Evolutionary conservation across 2,797 vertebrate species (phyloP).

Genomic region (Coranthus polyacanthus): DNA sequence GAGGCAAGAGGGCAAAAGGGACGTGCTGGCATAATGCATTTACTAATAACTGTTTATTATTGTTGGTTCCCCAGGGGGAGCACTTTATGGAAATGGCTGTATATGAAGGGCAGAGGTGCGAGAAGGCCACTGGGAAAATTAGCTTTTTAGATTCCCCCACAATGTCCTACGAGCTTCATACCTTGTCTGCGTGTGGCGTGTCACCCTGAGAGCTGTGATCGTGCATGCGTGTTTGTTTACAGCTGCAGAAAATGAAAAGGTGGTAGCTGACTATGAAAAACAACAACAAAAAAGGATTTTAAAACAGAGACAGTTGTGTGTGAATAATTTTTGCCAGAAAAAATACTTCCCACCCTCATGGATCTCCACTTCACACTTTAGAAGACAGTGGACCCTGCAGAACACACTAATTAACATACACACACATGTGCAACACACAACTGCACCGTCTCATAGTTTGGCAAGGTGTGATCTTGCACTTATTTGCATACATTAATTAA

Average conservation of each 20-base stretch:
- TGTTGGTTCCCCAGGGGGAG: conserved; percentile 79
- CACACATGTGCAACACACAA: conserved; percentile 29
- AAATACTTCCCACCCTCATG: conserved; percentile 61
- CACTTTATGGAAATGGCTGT: conserved; percentile 83
- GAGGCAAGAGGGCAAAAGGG: conserved; percentile 78
- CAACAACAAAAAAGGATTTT: conserved; percentile 6
- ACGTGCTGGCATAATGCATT: conserved; percentile 83
- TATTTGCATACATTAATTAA: conserved; percentile 80
- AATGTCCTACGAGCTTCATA: conserved; percentile 58
- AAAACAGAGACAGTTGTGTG: conserved; percentile 16
- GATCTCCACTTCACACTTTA: conserved; percentile 87
- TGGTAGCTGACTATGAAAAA: conserved; percentile 11
- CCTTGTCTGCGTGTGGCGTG: conserved; percentile 41
- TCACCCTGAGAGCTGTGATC: conserved; percentile 56
- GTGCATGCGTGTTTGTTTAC: conserved; percentile 48
- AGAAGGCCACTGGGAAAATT: conserved; percentile 76
- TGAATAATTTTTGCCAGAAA: conserved; percentile 28
- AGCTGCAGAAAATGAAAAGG: conserved; percentile 38
- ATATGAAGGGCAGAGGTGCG: conserved; percentile 76
- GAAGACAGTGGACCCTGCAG: conserved; percentile 84
- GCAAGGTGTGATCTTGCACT: conserved; percentile 73
- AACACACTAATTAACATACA: conserved; percentile 77
- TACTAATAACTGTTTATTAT: conserved; percentile 87
- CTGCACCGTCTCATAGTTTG: conserved; percentile 52
- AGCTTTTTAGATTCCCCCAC: conserved; percentile 78